phyloP scores from a whole-genome alignment of 1,140 invertebrate species.

The Calephelis virginiensis region DNA sequence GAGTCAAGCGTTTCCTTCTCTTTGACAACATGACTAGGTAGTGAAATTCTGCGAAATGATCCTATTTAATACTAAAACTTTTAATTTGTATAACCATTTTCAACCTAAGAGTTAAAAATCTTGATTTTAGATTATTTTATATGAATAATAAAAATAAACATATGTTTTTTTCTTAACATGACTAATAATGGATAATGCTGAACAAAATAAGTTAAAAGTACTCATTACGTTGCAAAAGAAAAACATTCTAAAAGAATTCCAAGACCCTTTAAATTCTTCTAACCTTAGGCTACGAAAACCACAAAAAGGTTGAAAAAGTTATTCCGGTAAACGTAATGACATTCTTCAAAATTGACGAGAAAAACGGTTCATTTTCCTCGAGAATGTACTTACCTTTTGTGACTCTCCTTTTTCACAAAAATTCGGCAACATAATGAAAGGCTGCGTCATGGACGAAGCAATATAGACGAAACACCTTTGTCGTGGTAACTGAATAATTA shows the following conservation, averaged over 20 bases:
- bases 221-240: neutral
- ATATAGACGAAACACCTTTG: constrained; percentile 15
- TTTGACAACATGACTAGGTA: too few species aligned
- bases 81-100: too few species aligned
- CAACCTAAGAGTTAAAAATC: too few species aligned
- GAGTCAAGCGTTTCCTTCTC: too few species aligned
- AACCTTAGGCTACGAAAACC: neutral
- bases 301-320: constrained; percentile 8
- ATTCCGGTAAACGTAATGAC: constrained; percentile 5
- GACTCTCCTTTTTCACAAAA: constrained; percentile 9
- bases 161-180: neutral
- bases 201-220: neutral
- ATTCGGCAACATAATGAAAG: constrained; percentile 7
- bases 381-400: constrained; percentile 15
- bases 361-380: constrained; percentile 6
- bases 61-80: too few species aligned
- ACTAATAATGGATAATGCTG: neutral
- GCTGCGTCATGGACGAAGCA: constrained; percentile 4
- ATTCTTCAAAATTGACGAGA: constrained; percentile 3
- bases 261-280: neutral
- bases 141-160: too few species aligned
- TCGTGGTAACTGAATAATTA: constrained; percentile 16
- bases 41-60: too few species aligned
- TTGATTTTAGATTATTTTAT: too few species aligned
- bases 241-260: neutral